Evolutionary conservation across 2,888 invertebrate genomes (phyloP).

Genomic region (Drosophila greeni): DNA sequence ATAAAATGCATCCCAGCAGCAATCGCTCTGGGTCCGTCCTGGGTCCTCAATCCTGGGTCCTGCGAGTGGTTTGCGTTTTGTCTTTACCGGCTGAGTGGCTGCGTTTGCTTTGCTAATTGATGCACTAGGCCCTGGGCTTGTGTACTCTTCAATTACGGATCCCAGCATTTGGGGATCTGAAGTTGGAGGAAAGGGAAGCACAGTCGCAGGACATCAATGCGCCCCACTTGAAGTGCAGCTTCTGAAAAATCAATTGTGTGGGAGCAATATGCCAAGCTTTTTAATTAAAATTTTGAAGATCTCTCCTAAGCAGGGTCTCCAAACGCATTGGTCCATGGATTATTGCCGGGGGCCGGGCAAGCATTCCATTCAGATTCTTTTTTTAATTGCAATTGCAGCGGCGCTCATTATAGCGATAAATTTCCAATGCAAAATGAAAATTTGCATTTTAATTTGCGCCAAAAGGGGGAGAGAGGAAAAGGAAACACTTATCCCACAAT

Average conservation of each 20-base stretch:
- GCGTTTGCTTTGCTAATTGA: conserved; percentile 70
- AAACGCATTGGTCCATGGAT: conserved; percentile 53
- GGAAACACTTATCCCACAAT: conserved; percentile 23
- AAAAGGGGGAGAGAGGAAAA: neutral
- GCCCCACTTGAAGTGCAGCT: conserved; percentile 15
- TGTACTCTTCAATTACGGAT: conserved; percentile 51
- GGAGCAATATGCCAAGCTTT: conserved; percentile 60
- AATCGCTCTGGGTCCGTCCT: neutral
- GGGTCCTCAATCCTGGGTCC: conserved; percentile 2
- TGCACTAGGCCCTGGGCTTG: conserved; percentile 59
- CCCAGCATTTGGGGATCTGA: conserved; percentile 10
- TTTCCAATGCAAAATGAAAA: conserved; percentile 31
- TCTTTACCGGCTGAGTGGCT: conserved; percentile 59
- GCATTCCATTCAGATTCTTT: conserved; percentile 13
- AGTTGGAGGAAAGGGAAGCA: conserved; percentile 1
- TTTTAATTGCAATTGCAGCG: conserved; percentile 60
- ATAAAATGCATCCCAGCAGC: conserved; percentile 51
- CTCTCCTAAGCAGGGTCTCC: conserved; percentile 34
- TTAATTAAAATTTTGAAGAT: conserved; percentile 71
- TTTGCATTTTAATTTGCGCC: conserved; percentile 29
- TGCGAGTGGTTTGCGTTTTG: conserved; percentile 52
- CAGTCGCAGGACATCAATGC: neutral
- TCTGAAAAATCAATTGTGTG: conserved; percentile 50
- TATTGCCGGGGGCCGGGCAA: conserved; percentile 30
- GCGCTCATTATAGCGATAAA: conserved; percentile 51